Base-by-base conservation (phyloP, 2,888 invertebrate genomes). In the Drosophila merina region DNA sequence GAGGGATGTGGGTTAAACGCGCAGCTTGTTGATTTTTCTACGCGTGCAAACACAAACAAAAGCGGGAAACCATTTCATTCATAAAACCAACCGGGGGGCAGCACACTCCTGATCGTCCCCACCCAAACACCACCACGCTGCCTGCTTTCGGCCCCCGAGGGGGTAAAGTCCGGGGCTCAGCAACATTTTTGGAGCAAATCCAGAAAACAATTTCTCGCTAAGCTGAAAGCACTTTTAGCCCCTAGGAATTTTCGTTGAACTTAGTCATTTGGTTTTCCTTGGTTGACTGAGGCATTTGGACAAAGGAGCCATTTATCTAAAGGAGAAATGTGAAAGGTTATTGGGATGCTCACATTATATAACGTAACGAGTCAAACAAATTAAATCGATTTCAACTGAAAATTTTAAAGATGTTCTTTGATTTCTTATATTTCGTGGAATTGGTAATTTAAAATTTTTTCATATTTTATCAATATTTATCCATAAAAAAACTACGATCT, bases 1-100 rank as follows among this genome's bases (percentile, higher is more conserved):
- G 30, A 20, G 72, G 59, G 51, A n/a, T 52, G 57, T 49, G 49
- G 54, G 12, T 49, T 50, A 50, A 42, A 55, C 64, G 67, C 58
- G 73, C 70, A 58, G 82, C 84, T 84, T 86, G 82, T 86, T 82
- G 86, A 80, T 74, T 86, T 86, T 82, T 62, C 78, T 72, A 72
- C 70, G 78, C 71, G 77, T 79, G 80, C 77, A 76, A 82, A 74
- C 79, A 76, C 66, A 54, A 48, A 57, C 64, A 68, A 57, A 36
- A 76, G 68, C 52, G 59, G 57, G 64, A 70, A 68, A 71, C 60
- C 77, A 70, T 77, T 83, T 77, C 83, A 86, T 82, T 83, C 84
- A 83, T 75, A 42, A 66, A 73, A 36, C 36, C 64, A 48, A 47
- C 40, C 33, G 31, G 33, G 45, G n/a, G n/a, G 8, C 9, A 3